A percentile compares a stretch with the other conserved stretches of the same genome.
These are phyloP conservation scores for Clavelina lepadiformis DNA, from an alignment of 23 tunicate genomes.

Conservation along the genomic window DNA sequence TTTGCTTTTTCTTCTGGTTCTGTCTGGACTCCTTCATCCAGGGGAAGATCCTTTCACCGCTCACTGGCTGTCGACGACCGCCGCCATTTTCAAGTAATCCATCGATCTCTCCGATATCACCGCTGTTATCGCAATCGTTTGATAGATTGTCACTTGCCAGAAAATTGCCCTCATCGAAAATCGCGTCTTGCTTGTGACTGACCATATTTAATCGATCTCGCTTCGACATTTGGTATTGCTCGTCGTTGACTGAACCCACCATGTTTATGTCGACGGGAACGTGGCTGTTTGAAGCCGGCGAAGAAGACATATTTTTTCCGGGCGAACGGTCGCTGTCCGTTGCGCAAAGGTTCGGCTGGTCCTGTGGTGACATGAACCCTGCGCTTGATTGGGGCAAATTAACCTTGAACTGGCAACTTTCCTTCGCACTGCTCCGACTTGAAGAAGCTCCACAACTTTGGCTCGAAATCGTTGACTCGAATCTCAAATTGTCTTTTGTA, in stretches of 20 bases:
- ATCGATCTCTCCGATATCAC: not conserved
- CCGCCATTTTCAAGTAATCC: constrained; percentile 11
- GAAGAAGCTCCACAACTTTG: too few species aligned
- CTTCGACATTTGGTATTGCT: not conserved
- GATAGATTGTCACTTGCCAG: too few species aligned
- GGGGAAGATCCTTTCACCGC: constrained; percentile 41
- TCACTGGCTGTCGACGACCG: not conserved
- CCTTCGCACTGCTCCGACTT: too few species aligned
- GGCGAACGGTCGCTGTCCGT: constrained; percentile 29
- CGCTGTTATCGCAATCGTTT: too few species aligned
- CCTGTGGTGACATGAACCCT: constrained; percentile 42
- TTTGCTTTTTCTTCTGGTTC: constrained; percentile 67
- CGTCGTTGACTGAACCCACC: not conserved
- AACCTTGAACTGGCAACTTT: too few species aligned
- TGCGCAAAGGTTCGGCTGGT: constrained; percentile 19
- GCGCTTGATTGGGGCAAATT: constrained; percentile 5
- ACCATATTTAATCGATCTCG: too few species aligned
- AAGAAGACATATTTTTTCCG: constrained; percentile 20
- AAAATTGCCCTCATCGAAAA: too few species aligned
- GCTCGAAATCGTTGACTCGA: too few species aligned
- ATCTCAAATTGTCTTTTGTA: too few species aligned
- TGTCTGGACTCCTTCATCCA: constrained; percentile 95
- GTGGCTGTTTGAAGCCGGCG: constrained; percentile 23
- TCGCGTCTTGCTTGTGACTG: too few species aligned
- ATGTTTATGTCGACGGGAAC: constrained; percentile 5